Percentiles rank a stretch among this genome's conserved stretches.
phyloP scores from a whole-genome alignment of 2,113 vertebrate genomes.

The Papio anubis region DNA sequence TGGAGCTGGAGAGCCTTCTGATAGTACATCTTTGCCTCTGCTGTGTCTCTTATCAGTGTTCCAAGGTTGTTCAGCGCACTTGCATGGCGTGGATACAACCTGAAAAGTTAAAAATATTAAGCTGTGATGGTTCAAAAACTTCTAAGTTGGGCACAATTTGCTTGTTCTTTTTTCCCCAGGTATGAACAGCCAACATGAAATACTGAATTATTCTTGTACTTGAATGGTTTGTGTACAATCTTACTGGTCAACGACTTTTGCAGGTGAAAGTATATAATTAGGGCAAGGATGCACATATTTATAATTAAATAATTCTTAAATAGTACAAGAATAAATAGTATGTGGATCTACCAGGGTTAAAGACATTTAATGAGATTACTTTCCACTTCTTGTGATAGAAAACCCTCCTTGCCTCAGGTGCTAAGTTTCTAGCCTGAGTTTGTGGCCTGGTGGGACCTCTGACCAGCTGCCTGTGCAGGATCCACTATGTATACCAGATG shows the following conservation, averaged over 20 bases:
- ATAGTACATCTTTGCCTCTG: slow-evolving; percentile 93
- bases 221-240: background rate
- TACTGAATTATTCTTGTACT: background rate
- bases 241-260: background rate
- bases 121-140: background rate
- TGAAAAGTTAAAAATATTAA: slow-evolving; percentile 67
- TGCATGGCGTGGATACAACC: slow-evolving; percentile 94
- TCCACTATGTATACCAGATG: background rate
- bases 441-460: background rate
- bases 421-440: background rate
- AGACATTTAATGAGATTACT: background rate
- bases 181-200: background rate
- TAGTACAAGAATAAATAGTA: background rate
- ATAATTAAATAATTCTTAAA: background rate
- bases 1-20: slow-evolving; percentile 92
- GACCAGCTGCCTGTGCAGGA: background rate
- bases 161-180: background rate
- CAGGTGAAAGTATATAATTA: background rate
- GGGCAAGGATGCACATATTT: background rate
- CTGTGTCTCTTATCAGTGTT: slow-evolving; percentile 89
- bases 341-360: background rate
- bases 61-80: slow-evolving; percentile 98
- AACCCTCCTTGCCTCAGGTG: background rate
- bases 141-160: background rate
- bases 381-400: background rate